These are phyloP conservation scores for Callospermophilus lateralis DNA, from an alignment of 2,113 vertebrate species.

Conservation along the genomic window DNA sequence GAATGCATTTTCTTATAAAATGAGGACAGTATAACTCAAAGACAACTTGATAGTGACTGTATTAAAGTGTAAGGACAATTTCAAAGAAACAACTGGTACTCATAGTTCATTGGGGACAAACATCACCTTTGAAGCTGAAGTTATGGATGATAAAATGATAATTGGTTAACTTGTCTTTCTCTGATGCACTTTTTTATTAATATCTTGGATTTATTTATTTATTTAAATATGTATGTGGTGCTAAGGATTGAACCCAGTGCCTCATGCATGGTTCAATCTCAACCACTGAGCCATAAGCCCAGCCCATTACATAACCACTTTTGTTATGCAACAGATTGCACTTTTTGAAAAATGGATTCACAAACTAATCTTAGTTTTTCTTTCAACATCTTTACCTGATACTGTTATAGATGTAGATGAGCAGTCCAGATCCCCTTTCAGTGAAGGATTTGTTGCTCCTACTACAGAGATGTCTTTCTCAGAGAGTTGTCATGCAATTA, in stretches of 20 bases:
- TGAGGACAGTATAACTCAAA: neutral
- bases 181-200: neutral
- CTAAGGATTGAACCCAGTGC: no score
- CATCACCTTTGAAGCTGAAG: neutral
- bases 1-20: neutral
- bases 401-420: neutral
- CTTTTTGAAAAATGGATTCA: neutral
- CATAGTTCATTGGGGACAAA: neutral
- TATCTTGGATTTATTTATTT: no score
- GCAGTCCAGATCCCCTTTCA: neutral
- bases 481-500: neutral
- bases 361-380: neutral
- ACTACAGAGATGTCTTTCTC: neutral
- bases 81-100: neutral
- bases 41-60: neutral
- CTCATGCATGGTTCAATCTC: no score
- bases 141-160: neutral
- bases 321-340: neutral
- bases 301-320: neutral
- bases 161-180: neutral
- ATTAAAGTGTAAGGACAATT: neutral
- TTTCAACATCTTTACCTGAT: neutral
- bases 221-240: no score
- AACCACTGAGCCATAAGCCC: no score
- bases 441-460: neutral